phyloP scores from a whole-genome alignment of 2,113 vertebrate genomes.

The Oncorhynchus tshawytscha region DNA sequence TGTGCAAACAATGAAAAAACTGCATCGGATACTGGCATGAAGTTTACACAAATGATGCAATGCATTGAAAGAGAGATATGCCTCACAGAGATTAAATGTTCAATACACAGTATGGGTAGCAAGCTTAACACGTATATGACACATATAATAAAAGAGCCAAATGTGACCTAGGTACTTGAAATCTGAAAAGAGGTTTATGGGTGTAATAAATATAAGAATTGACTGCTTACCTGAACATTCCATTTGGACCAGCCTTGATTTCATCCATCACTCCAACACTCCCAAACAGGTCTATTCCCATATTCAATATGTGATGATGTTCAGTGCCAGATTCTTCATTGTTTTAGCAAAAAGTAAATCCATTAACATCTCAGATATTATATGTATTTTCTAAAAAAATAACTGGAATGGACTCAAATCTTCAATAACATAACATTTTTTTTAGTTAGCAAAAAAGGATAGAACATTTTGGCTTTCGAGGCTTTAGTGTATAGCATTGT shows the following conservation, averaged over 20 bases:
- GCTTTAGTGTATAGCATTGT: constrained; percentile 36
- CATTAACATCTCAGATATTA: constrained; percentile 60
- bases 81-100: background rate
- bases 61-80: background rate
- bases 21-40: too few relatives aligned
- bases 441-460: constrained; percentile 27
- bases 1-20: background rate
- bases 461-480: constrained; percentile 38
- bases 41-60: background rate
- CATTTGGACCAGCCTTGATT: constrained; percentile 50
- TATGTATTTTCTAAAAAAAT: constrained; percentile 27
- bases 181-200: too few relatives aligned
- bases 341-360: constrained; percentile 46
- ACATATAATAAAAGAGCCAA: too few relatives aligned
- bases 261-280: constrained; percentile 42
- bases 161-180: too few relatives aligned
- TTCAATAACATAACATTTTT: constrained; percentile 26
- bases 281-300: constrained; percentile 45
- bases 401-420: constrained; percentile 9
- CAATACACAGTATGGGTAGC: too few relatives aligned
- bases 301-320: constrained; percentile 41
- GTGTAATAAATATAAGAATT: constrained; percentile 23
- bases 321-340: constrained; percentile 41
- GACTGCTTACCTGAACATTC: constrained; percentile 57
- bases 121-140: too few relatives aligned